A percentile compares a stretch with the other conserved stretches of the same genome.
These are phyloP conservation scores for Ovis aries DNA, from an alignment of 2,113 vertebrate genomes.

Conservation along the genomic window ARS-UI_Ramb_v3.0 NC_056059.1:46728001-46728500, in stretches of 20 bases:
- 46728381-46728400: neutral
- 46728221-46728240: accelerated
- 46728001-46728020: neutral
- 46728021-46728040: neutral
- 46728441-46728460: neutral
- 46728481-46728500: neutral
- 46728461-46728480: neutral
- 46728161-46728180: neutral
- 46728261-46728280: neutral
- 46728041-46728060: neutral
- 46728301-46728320: neutral
- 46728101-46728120: neutral
- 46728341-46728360: neutral
- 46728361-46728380: neutral
- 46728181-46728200: neutral
- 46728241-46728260: too few species aligned
- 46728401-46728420: neutral
- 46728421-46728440: neutral
- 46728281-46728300: neutral
- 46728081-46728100: neutral
- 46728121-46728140: neutral
- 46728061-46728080: neutral
- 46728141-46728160: neutral
- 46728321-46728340: neutral
- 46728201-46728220: neutral